These are phyloP conservation scores for Pseudomyrmex pallidus DNA, from an alignment of 1,140 invertebrate species.

Conservation along the genomic window DNA sequence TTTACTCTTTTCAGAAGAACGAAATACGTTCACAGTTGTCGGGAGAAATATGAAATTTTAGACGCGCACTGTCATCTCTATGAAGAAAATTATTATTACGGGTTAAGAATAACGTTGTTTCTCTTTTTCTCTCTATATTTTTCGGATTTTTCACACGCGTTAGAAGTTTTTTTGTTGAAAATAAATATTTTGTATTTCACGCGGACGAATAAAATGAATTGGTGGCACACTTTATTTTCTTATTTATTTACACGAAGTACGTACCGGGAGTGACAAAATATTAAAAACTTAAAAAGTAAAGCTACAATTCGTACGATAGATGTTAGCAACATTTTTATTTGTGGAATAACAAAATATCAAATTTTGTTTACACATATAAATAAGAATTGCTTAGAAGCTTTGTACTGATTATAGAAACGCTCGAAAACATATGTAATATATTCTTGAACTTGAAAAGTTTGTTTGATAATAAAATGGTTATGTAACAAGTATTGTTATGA, in stretches of 20 bases:
- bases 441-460: not conserved
- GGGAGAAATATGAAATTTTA: slow-evolving; percentile 27
- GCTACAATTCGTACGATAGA: not conserved
- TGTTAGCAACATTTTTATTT: not conserved
- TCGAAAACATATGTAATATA: not conserved
- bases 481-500: slow-evolving; percentile 7
- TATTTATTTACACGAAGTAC: too few relatives aligned
- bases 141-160: not conserved
- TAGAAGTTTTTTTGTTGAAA: slow-evolving; percentile 1
- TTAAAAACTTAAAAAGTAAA: slow-evolving; percentile 1
- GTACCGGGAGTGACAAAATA: not conserved
- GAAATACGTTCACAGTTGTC: not conserved
- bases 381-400: not conserved
- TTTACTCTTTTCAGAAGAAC: slow-evolving; percentile 14
- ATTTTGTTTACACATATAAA: slow-evolving; percentile 3
- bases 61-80: not conserved
- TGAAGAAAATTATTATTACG: not conserved
- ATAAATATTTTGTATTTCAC: not conserved
- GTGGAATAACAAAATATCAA: not conserved
- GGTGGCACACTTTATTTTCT: not conserved
- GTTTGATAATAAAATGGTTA: not conserved
- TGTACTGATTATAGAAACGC: not conserved
- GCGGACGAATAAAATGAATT: not conserved
- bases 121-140: not conserved
- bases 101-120: not conserved